A percentile compares a stretch with the other conserved stretches of the same genome.
Conservation (phyloP, 35 echinoderm and acorn worm species). For the Anneissia japonica region DNA sequence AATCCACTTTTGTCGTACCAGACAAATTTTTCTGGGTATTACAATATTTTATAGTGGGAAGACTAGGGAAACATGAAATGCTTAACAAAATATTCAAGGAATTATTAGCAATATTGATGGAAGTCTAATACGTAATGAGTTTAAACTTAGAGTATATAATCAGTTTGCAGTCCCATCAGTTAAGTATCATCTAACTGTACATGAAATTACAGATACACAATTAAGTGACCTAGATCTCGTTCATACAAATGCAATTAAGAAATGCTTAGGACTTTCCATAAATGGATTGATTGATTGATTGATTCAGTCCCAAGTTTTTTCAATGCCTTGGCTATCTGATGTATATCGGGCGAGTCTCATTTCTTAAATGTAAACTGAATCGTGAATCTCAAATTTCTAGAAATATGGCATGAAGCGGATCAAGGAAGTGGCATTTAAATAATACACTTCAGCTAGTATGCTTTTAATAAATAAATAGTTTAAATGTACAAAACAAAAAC, state of each 20-base stretch:
- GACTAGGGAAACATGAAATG: neutral
- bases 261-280: constrained; percentile 11
- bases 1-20: neutral
- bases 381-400: constrained; percentile 18
- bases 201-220: constrained; percentile 15
- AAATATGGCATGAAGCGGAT: too few species aligned
- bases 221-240: constrained; percentile 6
- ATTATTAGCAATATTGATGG: neutral
- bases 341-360: constrained; percentile 11
- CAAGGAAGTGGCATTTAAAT: too few species aligned
- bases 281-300: neutral
- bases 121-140: constrained; percentile 13
- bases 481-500: too few species aligned
- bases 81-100: neutral
- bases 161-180: constrained; percentile 15
- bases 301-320: neutral
- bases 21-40: constrained; percentile 14
- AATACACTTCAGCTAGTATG: too few species aligned
- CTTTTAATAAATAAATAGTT: too few species aligned
- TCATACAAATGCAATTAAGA: constrained; percentile 2
- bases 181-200: constrained; percentile 30
- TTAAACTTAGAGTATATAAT: constrained; percentile 10
- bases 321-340: constrained; percentile 24
- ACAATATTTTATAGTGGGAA: neutral
- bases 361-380: neutral